Conservation (phyloP, 2,113 vertebrate genomes). For the Esox niger region DNA sequence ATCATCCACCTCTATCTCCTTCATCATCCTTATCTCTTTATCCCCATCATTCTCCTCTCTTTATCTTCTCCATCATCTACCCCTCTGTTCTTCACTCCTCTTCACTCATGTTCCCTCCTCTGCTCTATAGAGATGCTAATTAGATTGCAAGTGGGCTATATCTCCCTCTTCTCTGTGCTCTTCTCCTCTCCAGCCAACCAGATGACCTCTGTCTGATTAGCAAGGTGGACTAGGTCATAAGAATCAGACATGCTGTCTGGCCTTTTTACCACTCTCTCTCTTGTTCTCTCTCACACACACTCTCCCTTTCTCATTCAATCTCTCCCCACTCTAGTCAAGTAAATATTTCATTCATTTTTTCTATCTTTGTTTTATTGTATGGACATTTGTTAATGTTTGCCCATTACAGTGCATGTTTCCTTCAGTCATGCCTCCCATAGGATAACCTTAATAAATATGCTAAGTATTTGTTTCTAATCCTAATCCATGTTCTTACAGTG, state of each 20-base stretch:
- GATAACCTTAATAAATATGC: too few relatives aligned
- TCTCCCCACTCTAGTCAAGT: neutral
- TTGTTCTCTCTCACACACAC: neutral
- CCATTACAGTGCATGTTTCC: too few relatives aligned
- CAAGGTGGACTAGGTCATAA: neutral
- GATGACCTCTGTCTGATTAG: neutral
- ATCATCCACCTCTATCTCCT: too few relatives aligned
- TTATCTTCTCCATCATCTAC: constrained; percentile 28
- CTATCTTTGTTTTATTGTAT: too few relatives aligned
- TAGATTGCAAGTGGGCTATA: constrained; percentile 65
- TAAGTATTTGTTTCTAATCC: too few relatives aligned
- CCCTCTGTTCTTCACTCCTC: constrained; percentile 11
- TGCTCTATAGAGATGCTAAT: constrained; percentile 73
- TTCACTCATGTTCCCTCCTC: neutral
- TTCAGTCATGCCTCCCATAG: too few relatives aligned
- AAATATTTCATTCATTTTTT: too few relatives aligned
- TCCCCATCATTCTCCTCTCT: neutral
- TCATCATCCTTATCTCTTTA: too few relatives aligned
- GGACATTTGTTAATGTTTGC: too few relatives aligned
- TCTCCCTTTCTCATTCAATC: neutral
- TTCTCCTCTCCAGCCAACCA: neutral
- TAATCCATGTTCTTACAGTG: too few relatives aligned
- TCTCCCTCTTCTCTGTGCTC: neutral
- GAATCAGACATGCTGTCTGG: constrained; percentile 6
- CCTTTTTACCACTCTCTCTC: constrained; percentile 5